These are phyloP conservation scores for Australoheros facetus DNA, from an alignment of 2,797 vertebrate genomes.

Conservation along the genomic window DNA sequence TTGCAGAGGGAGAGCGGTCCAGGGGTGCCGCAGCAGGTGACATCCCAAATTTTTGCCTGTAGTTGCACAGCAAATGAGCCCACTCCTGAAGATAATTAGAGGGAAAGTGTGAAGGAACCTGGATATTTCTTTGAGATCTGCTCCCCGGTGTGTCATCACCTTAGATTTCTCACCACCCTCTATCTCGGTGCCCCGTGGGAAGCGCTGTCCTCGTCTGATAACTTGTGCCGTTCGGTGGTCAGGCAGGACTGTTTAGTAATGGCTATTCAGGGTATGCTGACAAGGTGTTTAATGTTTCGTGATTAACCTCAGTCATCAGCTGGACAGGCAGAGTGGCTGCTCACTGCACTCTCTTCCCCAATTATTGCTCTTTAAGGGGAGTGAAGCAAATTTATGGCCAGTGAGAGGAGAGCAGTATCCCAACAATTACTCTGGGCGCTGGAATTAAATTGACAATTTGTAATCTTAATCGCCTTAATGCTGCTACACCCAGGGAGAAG, in stretches of 20 bases:
- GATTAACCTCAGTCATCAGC: constrained; percentile 61
- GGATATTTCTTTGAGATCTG: constrained; percentile 18
- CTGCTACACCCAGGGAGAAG: constrained; percentile 58
- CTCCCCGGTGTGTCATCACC: constrained; percentile 9
- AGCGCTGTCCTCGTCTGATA: constrained; percentile 34
- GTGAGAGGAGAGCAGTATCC: constrained; percentile 60
- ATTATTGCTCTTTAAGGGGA: constrained; percentile 74
- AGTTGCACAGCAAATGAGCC: constrained; percentile 18
- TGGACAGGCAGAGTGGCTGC: constrained; percentile 32
- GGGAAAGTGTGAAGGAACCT: neutral
- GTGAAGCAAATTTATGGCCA: constrained; percentile 67
- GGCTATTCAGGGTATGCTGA: constrained; percentile 22
- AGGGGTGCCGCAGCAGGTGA: constrained; percentile 41
- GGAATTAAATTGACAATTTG: constrained; percentile 81
- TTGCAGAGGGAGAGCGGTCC: constrained; percentile 55
- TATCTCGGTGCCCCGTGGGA: neutral
- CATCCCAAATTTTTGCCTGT: constrained; percentile 28
- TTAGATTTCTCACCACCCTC: constrained; percentile 4
- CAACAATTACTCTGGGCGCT: constrained; percentile 68
- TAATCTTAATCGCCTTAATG: constrained; percentile 75
- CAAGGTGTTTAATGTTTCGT: constrained; percentile 61
- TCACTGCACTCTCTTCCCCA: constrained; percentile 41
- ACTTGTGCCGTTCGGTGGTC: neutral
- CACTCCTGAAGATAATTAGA: constrained; percentile 48
- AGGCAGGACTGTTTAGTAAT: constrained; percentile 8